Percentiles rank a stretch among this genome's conserved stretches.
Evolutionary conservation across 2,113 vertebrate species (phyloP).

Genomic region (Petroica traversi): DNA sequence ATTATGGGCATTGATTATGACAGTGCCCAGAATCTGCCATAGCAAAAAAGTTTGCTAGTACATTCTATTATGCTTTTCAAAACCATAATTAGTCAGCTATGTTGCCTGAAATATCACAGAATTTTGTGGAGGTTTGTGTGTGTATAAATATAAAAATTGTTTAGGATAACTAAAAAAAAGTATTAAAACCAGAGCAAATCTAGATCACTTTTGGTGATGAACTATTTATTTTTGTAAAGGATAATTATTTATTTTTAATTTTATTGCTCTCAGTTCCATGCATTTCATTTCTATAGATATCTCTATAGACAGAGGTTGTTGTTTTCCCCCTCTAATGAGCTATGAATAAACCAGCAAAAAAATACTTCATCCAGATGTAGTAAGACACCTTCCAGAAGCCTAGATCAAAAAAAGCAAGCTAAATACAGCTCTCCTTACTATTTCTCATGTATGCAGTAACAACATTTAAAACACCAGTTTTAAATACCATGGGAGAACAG

Average conservation of each 20-base stretch:
- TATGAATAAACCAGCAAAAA: not conserved
- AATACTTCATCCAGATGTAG: not conserved
- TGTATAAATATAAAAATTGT: not conserved
- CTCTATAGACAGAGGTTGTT: not conserved
- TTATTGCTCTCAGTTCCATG: not conserved
- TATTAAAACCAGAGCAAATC: not conserved
- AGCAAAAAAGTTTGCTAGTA: not conserved
- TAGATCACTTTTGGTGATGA: not conserved
- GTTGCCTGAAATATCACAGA: not conserved
- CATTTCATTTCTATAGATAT: not conserved
- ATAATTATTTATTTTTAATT: not conserved
- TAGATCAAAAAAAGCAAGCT: not conserved
- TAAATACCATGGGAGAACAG: not conserved
- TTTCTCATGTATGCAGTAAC: not conserved
- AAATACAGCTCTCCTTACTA: not conserved
- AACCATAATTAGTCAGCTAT: not conserved
- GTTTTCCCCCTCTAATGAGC: not conserved
- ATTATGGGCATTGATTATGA: not conserved
- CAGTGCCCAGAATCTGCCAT: not conserved
- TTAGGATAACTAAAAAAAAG: not conserved
- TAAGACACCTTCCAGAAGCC: not conserved
- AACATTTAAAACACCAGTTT: not conserved
- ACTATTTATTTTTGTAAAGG: not conserved
- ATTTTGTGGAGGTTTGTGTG: not conserved
- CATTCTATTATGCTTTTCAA: not conserved